Evolutionary conservation across 2,113 vertebrate species (phyloP).

Genomic region (Phodopus roborovskii): DNA sequence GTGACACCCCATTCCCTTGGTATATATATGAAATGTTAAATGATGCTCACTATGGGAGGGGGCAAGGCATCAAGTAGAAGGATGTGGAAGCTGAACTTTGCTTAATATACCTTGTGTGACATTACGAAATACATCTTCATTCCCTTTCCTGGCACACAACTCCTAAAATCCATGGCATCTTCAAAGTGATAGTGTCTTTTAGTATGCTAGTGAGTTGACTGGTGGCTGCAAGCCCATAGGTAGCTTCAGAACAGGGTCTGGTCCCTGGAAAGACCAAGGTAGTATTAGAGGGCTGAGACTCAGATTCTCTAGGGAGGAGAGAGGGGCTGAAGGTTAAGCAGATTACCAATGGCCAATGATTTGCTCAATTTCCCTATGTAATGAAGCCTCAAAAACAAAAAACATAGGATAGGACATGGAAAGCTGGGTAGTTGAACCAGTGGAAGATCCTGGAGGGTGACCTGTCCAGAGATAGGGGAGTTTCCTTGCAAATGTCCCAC

Average conservation of each 20-base stretch:
- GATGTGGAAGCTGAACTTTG: background rate
- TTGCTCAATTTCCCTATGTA: background rate
- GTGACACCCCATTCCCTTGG: background rate
- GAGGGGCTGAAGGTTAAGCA: background rate
- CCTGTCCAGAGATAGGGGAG: background rate
- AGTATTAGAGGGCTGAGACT: background rate
- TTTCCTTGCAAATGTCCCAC: background rate
- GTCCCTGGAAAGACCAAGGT: background rate
- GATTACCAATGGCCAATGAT: background rate
- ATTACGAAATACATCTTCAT: constrained; percentile 9
- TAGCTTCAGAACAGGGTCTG: background rate
- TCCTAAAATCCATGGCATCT: background rate
- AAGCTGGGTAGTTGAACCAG: background rate
- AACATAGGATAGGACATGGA: background rate
- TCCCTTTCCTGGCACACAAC: constrained; percentile 28
- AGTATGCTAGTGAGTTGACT: background rate
- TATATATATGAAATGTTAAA: background rate
- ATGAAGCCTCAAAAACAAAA: background rate
- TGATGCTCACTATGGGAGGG: background rate
- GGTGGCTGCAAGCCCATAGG: background rate
- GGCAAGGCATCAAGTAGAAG: background rate
- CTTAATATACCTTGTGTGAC: constrained; percentile 1
- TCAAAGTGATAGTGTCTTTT: constrained; percentile 18
- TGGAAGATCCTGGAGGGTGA: background rate
- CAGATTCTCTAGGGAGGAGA: background rate